Percentiles rank a stretch among this genome's conserved stretches.
Evolutionary conservation across 2,888 invertebrate species (phyloP).

Genomic region (Mimumesa dahlbomi): DNA sequence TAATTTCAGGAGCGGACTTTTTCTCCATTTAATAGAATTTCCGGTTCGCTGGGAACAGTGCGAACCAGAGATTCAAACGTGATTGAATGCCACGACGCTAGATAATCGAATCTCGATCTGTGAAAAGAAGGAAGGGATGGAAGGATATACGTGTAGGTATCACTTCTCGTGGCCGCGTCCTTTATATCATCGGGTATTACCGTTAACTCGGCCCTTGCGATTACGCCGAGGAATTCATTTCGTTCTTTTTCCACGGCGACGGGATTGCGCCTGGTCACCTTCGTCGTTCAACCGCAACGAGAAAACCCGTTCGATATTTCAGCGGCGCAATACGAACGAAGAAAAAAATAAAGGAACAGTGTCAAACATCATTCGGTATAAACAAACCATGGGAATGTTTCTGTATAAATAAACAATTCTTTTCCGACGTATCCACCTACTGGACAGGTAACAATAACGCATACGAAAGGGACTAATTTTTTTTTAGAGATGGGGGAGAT

Average conservation of each 20-base stretch:
- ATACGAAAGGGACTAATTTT: too few relatives aligned
- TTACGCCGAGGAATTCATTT: constrained; percentile 48
- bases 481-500: too few relatives aligned
- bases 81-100: constrained; percentile 13
- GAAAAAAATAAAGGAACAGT: too few relatives aligned
- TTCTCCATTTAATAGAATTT: not conserved
- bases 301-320: constrained; percentile 55
- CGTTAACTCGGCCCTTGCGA: constrained; percentile 63
- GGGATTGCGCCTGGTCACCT: constrained; percentile 56
- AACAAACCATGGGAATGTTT: too few relatives aligned
- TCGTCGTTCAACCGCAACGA: constrained; percentile 63
- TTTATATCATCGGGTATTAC: constrained; percentile 57
- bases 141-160: constrained; percentile 32
- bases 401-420: too few relatives aligned
- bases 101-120: constrained; percentile 14
- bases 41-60: not conserved
- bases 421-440: too few relatives aligned
- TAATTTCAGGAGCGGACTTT: not conserved
- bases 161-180: constrained; percentile 52
- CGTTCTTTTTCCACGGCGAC: constrained; percentile 47
- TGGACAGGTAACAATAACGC: too few relatives aligned
- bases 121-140: constrained; percentile 11
- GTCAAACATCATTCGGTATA: constrained; percentile 16
- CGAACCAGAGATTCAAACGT: constrained; percentile 31
- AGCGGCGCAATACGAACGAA: constrained; percentile 9